Conservation (phyloP, 2,797 vertebrate species). For the Mallotus villosus region DNA sequence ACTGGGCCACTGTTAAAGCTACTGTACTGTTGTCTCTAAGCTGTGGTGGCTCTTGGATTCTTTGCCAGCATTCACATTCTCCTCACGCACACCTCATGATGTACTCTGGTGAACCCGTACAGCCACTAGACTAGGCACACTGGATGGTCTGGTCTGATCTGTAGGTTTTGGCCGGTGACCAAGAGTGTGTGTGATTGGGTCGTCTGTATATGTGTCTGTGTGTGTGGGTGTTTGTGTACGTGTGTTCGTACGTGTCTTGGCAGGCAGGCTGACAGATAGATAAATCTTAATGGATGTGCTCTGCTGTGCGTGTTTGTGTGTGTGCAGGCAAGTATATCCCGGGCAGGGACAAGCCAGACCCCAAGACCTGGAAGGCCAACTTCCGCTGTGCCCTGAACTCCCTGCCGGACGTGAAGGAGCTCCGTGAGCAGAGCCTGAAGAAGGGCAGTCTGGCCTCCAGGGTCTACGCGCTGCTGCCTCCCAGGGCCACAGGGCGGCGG, state of each 20-base stretch:
- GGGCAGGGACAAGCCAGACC: slow-evolving; percentile 76
- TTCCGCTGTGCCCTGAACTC: slow-evolving; percentile 82
- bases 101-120: too few relatives aligned
- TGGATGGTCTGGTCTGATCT: too few relatives aligned
- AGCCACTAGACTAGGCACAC: too few relatives aligned
- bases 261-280: too few relatives aligned
- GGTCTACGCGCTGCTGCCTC: slow-evolving; percentile 78
- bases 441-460: slow-evolving; percentile 77
- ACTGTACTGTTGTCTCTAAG: too few relatives aligned
- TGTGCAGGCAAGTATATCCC: slow-evolving; percentile 69
- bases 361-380: slow-evolving; percentile 84
- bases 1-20: too few relatives aligned
- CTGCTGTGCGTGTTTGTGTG: background rate
- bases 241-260: background rate
- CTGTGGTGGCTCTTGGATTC: too few relatives aligned
- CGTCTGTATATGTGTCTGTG: background rate
- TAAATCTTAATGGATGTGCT: background rate
- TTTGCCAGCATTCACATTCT: too few relatives aligned
- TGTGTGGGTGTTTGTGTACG: background rate
- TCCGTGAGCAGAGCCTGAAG: slow-evolving; percentile 77
- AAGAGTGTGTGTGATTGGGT: background rate
- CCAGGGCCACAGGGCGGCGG: background rate
- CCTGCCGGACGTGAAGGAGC: slow-evolving; percentile 75
- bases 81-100: too few relatives aligned
- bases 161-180: background rate